Percentiles rank a stretch among this genome's conserved stretches.
These are phyloP conservation scores for Ophion costatus DNA, from an alignment of 2,888 invertebrate species.

Conservation along the genomic window DNA sequence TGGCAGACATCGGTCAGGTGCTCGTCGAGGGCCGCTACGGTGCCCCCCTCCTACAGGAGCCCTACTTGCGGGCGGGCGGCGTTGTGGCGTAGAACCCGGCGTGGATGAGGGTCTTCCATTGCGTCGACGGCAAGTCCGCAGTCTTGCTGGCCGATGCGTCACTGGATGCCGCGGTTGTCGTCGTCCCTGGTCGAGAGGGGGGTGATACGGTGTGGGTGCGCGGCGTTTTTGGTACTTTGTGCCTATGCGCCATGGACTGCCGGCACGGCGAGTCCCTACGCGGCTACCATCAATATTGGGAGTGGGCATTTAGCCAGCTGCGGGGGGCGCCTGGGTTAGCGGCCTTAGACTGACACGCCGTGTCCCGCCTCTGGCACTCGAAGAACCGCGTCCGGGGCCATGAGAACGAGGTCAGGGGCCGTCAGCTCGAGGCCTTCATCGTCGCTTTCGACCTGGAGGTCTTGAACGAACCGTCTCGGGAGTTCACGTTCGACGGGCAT, in stretches of 20 bases:
- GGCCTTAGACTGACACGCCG: neutral
- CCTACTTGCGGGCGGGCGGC: neutral
- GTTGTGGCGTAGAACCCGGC: conserved; percentile 3
- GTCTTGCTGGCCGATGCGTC: neutral
- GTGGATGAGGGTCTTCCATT: neutral
- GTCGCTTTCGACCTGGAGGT: too few relatives aligned
- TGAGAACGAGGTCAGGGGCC: too few relatives aligned
- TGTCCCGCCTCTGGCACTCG: neutral
- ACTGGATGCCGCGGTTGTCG: too few relatives aligned
- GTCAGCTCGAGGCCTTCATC: too few relatives aligned
- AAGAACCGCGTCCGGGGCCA: conserved; percentile 5
- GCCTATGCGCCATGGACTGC: neutral
- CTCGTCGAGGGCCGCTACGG: too few relatives aligned
- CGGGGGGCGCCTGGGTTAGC: conserved; percentile 30
- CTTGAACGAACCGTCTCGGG: too few relatives aligned
- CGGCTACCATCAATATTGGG: conserved; percentile 16
- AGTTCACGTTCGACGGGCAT: too few relatives aligned
- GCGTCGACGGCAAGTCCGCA: neutral
- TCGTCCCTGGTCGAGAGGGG: neutral
- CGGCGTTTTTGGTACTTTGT: neutral
- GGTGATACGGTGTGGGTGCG: too few relatives aligned
- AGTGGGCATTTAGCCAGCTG: conserved; percentile 30
- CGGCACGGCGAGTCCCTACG: too few relatives aligned
- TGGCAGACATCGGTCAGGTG: too few relatives aligned
- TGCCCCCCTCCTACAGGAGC: too few relatives aligned